A percentile compares a stretch with the other conserved stretches of the same genome.
These are phyloP conservation scores for Diplosoma virens DNA, from an alignment of 23 tunicate species.

Conservation along the genomic window DNA sequence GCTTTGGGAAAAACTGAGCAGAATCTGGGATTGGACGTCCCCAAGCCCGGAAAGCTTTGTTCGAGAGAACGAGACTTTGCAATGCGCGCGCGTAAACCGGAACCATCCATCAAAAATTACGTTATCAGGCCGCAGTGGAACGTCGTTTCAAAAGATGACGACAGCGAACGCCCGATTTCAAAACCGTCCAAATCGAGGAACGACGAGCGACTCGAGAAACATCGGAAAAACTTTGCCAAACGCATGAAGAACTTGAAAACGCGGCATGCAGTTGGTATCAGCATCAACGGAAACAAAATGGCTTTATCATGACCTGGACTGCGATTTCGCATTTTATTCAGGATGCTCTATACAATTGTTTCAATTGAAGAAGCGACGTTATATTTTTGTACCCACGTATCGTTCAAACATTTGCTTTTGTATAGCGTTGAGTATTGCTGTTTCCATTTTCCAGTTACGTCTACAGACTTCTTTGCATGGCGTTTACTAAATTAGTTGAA, in stretches of 20 bases:
- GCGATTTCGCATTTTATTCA: constrained; percentile 1
- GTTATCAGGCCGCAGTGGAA: constrained; percentile 97
- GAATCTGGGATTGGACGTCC: constrained; percentile 19
- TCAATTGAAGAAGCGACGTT: too few relatives aligned
- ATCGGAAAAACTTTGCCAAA: constrained; percentile 76
- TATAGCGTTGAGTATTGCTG: too few relatives aligned
- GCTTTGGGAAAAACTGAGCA: constrained; percentile 40
- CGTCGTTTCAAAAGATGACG: constrained; percentile 55
- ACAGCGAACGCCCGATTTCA: background rate
- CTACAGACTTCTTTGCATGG: too few relatives aligned
- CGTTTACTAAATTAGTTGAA: too few relatives aligned
- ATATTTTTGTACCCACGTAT: too few relatives aligned
- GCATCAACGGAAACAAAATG: constrained; percentile 94
- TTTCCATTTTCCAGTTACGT: too few relatives aligned
- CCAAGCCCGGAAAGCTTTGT: constrained; percentile 57
- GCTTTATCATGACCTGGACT: constrained; percentile 24
- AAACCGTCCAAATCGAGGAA: constrained; percentile 60
- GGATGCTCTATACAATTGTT: too few relatives aligned
- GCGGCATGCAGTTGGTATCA: constrained; percentile 85
- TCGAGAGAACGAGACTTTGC: constrained; percentile 96
- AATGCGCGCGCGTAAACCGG: constrained; percentile 92
- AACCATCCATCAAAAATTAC: constrained; percentile 92
- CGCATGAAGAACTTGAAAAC: constrained; percentile 55
- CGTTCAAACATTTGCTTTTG: too few relatives aligned
- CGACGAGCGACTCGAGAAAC: constrained; percentile 88